These are phyloP conservation scores for Drosophila lowei DNA, from an alignment of 1,140 invertebrate genomes.

Conservation along the genomic window DNA sequence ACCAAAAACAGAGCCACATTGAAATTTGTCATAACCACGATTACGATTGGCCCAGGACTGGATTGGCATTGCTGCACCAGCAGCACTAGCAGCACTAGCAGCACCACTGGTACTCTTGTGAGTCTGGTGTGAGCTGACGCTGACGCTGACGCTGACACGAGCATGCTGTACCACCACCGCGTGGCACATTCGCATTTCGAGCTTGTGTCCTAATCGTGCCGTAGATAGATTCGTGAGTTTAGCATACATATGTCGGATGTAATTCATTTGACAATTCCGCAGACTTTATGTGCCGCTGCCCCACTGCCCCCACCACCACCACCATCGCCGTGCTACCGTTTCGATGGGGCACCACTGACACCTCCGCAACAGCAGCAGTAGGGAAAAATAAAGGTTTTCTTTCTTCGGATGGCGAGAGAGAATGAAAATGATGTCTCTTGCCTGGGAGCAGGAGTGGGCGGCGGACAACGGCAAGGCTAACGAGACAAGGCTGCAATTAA, in stretches of 20 bases:
- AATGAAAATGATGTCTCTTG: slow-evolving; percentile 7
- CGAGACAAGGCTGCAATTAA: slow-evolving; percentile 26
- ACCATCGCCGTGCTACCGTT: slow-evolving; percentile 9
- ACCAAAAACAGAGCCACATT: slow-evolving; percentile 35
- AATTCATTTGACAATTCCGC: slow-evolving; percentile 80
- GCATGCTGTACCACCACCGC: slow-evolving; percentile 41
- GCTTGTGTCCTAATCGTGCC: slow-evolving; percentile 79
- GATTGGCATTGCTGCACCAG: slow-evolving; percentile 31
- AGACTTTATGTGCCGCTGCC: slow-evolving; percentile 43
- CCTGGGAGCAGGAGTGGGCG: slow-evolving; percentile 13
- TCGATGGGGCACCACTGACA: slow-evolving; percentile 7
- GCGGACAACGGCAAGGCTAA: slow-evolving; percentile 25
- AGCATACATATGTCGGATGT: slow-evolving; percentile 80
- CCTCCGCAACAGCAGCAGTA: no score
- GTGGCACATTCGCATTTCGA: slow-evolving; percentile 34
- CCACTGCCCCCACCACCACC: not conserved
- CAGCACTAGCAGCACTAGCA: not conserved
- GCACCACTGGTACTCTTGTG: not conserved
- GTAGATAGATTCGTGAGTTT: slow-evolving; percentile 78
- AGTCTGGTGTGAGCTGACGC: slow-evolving; percentile 2
- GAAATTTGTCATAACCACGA: slow-evolving; percentile 80
- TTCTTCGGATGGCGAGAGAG: not conserved
- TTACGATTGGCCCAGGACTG: slow-evolving; percentile 61
- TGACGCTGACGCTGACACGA: slow-evolving; percentile 32
- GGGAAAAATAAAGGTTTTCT: not conserved